These are phyloP conservation scores for Tetramorium parvispinum DNA, from an alignment of 1,140 invertebrate species.

Conservation along the genomic window DNA sequence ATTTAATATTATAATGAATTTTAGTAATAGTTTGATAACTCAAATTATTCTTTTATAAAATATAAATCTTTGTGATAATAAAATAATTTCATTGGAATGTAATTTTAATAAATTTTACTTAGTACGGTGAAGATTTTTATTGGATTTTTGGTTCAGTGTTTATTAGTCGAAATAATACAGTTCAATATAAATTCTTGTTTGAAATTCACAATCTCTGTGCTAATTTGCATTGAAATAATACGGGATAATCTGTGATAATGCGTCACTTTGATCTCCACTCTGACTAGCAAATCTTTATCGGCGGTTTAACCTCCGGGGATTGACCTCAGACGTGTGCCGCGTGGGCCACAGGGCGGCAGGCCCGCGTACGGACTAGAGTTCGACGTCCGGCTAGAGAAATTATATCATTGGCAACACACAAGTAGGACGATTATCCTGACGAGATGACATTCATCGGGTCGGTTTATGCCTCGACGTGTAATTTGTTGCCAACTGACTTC, in stretches of 20 bases:
- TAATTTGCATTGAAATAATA: not conserved
- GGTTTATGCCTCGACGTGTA: conserved; percentile 33
- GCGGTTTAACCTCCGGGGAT: conserved; percentile 9
- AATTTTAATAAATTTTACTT: too few species aligned
- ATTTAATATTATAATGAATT: too few species aligned
- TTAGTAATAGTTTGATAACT: too few species aligned
- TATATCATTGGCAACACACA: conserved; percentile 69
- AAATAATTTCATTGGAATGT: too few species aligned
- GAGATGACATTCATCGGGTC: conserved; percentile 44
- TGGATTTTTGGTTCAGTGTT: too few species aligned
- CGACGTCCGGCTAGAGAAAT: conserved; percentile 79
- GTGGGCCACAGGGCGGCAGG: conserved; percentile 16
- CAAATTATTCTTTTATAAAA: too few species aligned
- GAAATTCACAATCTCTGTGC: not conserved
- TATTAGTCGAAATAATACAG: not conserved
- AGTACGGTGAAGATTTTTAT: too few species aligned
- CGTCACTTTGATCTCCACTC: not conserved
- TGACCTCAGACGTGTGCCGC: conserved; percentile 29
- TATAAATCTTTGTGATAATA: too few species aligned
- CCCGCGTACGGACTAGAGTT: conserved; percentile 65
- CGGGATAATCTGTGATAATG: not conserved
- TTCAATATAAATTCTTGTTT: not conserved
- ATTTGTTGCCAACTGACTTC: conserved; percentile 40
- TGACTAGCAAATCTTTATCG: not conserved
- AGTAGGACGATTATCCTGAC: conserved; percentile 48